A percentile compares a stretch with the other conserved stretches of the same genome.
phyloP scores from a whole-genome alignment of 2,888 invertebrate genomes.

The Sericinus montela region DNA sequence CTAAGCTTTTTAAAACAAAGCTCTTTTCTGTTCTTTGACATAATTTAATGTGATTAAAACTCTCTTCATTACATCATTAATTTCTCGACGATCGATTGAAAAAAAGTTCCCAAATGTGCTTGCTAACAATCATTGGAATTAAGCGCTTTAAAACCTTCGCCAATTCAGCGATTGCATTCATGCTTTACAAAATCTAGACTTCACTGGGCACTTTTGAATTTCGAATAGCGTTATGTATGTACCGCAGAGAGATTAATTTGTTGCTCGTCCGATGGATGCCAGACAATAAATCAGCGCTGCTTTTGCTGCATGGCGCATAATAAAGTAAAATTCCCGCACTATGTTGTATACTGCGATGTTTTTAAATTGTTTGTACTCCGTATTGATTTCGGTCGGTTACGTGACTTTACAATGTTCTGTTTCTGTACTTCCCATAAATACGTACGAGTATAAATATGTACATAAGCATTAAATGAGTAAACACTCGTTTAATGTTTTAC shows the following conservation, averaged over 20 bases:
- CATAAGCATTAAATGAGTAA: too few relatives aligned
- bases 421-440: background rate
- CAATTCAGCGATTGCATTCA: background rate
- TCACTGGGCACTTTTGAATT: slow-evolving; percentile 30
- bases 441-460: too few relatives aligned
- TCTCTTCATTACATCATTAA: too few relatives aligned
- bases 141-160: too few relatives aligned
- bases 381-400: background rate
- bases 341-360: background rate
- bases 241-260: slow-evolving; percentile 35
- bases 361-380: background rate
- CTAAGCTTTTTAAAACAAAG: too few relatives aligned
- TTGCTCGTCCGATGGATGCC: slow-evolving; percentile 29
- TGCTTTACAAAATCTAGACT: slow-evolving; percentile 20
- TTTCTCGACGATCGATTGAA: too few relatives aligned
- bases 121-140: too few relatives aligned
- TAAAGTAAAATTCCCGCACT: slow-evolving; percentile 18
- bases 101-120: too few relatives aligned
- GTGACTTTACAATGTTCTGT: background rate
- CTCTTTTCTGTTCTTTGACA: too few relatives aligned
- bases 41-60: too few relatives aligned
- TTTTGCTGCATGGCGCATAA: slow-evolving; percentile 20
- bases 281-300: slow-evolving; percentile 30
- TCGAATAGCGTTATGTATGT: slow-evolving; percentile 27
- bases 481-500: too few relatives aligned